Base-by-base conservation (phyloP, 2,113 vertebrate species). In the Sardina pilchardus region DNA sequence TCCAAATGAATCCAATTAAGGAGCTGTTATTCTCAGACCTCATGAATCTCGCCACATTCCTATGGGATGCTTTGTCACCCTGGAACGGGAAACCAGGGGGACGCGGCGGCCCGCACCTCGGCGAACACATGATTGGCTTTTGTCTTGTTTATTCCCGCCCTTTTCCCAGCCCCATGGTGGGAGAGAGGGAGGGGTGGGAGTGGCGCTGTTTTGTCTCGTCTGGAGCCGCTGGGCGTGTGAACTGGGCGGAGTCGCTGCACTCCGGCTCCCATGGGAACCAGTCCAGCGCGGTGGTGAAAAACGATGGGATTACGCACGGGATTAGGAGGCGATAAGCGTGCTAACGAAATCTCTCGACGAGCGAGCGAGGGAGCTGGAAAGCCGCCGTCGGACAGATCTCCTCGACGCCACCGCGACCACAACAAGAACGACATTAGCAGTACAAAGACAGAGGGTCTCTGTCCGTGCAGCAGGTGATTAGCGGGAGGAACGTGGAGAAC, bases 1-100 rank as follows among this genome's bases (percentile, higher is more conserved):
- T 90, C 88, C 88, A 93, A 93, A 93, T 93, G 88, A 94, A 94
- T 92, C 92, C 91, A 95, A 93, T 94, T 94, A 94, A 56, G 44
- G 50, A 80, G 47, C 86, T 91, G 91, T 91, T 92, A 91, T 89
- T 92, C 92, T 90, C 86, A 87, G 87, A 86, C 88, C 89, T 91
- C 87, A 84, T 85, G 67, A 87, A 88, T 86, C 88, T 87, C 82
- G 83, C 48, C 44, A 30, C 87, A 88, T 91, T 88, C 87, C 85
- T 84, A 63, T 45, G 86, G 85, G 84, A 75, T 81, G 84, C 63
- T 90, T 86, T 87, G 87, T 88, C 83, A 85, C 39, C 63, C 0
- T 12, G 78, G 19, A 3, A 78, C 30, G 0, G 30, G 30, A 78
- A 78, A 78, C 4, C 19, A 9, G 63, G 71, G 30, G 71, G 71